Base-by-base conservation (phyloP, 1,140 invertebrate genomes). In the Papilio polyxenes region DNA sequence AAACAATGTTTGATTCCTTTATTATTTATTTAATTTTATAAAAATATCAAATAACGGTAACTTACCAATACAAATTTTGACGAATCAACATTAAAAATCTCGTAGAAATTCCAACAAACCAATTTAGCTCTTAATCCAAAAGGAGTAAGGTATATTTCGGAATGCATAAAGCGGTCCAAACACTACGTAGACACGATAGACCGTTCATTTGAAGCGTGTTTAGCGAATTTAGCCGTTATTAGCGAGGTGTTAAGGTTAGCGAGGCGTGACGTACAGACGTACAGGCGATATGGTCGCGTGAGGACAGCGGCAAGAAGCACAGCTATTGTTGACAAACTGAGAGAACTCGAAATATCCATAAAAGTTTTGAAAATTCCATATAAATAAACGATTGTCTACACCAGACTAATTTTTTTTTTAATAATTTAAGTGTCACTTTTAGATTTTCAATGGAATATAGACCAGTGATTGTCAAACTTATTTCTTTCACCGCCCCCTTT, bases 191-290 rank as follows among this genome's bases (percentile, higher is more conserved):
- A 75, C 62, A 51, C 62, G 82, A 76, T 59, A 65, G 37, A 75
- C 80, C 80, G 40, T 74, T 56, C 56, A 59, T 81, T 69, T 69
- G 81, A 82, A 72, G 51, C 74, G 37, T 59, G 76, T 81, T 72
- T 49, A 78, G 82, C 82, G 69, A 78, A 83, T 82, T 72, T 87
- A 88, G 86, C 84, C 89, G 87, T 88, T 90, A 88, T 88, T 88
- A 92, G 88, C 89, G 82, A 86, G 87, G 90, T 88, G 90, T 91
- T 92, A 92, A 84, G 86, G 86, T 90, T 88, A 90, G 92, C 92
- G 88, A 93, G 92, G 91, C 91, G 90, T 92, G 92, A 92, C 87
- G 90, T 87, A 90, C 89, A 91, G 92, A 92, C 87, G 90, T 87
- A 90, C 89, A 91, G 92, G 92, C 90, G 90, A 92, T 90, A 89